Conservation (phyloP, 2,888 invertebrate genomes). For the Nebria brevicollis region DNA sequence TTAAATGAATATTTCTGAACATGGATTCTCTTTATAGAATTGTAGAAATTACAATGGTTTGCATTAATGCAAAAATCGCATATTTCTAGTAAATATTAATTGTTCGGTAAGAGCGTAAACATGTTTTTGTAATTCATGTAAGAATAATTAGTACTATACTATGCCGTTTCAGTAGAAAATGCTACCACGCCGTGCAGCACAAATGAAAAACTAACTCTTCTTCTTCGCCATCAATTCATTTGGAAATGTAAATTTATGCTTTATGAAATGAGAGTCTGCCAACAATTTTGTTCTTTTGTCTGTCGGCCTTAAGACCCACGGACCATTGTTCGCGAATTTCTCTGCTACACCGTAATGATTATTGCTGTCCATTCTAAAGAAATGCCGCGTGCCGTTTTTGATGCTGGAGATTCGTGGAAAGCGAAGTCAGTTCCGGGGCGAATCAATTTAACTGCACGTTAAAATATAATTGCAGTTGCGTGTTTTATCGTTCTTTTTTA, state of each 20-base stretch:
- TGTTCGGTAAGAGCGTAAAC: not conserved
- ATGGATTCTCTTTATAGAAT: too few species aligned
- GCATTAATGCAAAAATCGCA: too few species aligned
- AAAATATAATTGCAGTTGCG: not conserved
- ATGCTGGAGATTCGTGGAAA: not conserved
- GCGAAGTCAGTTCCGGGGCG: not conserved
- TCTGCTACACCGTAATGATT: constrained; percentile 25
- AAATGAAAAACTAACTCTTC: not conserved
- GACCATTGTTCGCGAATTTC: constrained; percentile 30
- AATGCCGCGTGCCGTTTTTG: constrained; percentile 3
- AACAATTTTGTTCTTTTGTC: not conserved
- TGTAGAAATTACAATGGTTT: too few species aligned
- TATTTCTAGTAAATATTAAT: not conserved
- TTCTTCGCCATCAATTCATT: not conserved
- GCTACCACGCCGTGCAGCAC: not conserved
- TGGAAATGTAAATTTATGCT: not conserved
- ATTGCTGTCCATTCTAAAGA: constrained; percentile 37
- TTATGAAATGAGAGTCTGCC: not conserved
- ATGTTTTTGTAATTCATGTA: not conserved
- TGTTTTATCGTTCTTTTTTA: not conserved
- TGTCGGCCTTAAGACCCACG: not conserved
- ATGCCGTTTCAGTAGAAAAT: not conserved
- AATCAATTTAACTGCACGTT: not conserved
- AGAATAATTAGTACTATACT: not conserved
- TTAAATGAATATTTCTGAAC: too few species aligned